Evolutionary conservation across 2,113 vertebrate species (phyloP).

Genomic region (Phainopepla nitens): DNA sequence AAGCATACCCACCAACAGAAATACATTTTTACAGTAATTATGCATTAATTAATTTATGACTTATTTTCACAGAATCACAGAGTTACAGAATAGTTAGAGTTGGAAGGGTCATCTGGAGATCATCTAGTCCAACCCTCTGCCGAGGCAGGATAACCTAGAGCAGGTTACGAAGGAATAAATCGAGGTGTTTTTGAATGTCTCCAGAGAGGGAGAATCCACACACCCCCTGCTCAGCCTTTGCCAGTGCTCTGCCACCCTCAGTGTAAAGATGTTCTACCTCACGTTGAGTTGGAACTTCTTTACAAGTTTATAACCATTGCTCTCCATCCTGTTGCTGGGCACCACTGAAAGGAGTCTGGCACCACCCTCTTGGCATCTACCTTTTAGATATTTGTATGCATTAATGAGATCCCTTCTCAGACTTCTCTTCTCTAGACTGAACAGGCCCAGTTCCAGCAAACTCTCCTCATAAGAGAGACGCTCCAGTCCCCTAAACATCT

Average conservation of each 20-base stretch:
- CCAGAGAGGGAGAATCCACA: neutral
- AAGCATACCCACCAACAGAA: neutral
- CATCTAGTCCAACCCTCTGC: neutral
- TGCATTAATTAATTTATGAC: neutral
- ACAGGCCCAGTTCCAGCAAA: no score
- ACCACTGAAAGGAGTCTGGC: neutral
- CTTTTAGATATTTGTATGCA: neutral
- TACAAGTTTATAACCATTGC: neutral
- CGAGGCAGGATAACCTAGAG: neutral
- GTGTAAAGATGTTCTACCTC: neutral
- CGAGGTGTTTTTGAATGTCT: neutral
- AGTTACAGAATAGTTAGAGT: neutral
- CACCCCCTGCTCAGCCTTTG: fast-evolving
- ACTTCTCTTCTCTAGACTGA: neutral
- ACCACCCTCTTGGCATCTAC: neutral
- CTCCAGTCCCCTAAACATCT: neutral
- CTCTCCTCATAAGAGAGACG: neutral
- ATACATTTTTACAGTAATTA: neutral
- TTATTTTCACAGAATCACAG: neutral
- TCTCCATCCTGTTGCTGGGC: neutral
- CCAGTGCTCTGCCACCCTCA: neutral
- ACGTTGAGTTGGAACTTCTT: neutral
- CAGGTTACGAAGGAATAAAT: neutral
- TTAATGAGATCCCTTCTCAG: neutral
- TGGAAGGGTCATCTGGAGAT: neutral